phyloP scores from a whole-genome alignment of 2,797 vertebrate genomes.

The Mallotus villosus region DNA sequence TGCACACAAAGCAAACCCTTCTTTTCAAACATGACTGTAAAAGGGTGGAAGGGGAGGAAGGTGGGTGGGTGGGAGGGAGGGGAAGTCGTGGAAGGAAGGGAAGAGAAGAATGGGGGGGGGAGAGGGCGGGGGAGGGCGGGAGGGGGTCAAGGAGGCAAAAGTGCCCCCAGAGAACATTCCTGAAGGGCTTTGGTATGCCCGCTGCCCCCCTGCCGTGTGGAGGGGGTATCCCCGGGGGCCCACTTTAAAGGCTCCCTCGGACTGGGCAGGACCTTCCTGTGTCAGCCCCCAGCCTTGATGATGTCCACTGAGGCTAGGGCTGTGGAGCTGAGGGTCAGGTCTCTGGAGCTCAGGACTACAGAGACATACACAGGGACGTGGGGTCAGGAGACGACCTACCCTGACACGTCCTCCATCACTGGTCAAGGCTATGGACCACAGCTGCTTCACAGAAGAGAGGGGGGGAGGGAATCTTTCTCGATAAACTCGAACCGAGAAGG shows the following conservation, averaged over 20 bases:
- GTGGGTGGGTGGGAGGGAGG: too few relatives aligned
- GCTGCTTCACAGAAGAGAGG: slow-evolving; percentile 18
- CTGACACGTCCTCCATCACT: slow-evolving; percentile 11
- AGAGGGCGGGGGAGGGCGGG: slow-evolving; percentile 24
- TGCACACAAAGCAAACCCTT: slow-evolving; percentile 53
- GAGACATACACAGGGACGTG: slow-evolving; percentile 32
- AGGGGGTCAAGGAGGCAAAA: slow-evolving; percentile 4
- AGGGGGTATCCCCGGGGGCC: slow-evolving; percentile 18
- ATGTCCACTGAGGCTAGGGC: slow-evolving; percentile 12
- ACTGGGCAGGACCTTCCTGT: slow-evolving; percentile 26
- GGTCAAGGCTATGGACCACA: slow-evolving; percentile 4
- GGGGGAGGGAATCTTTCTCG: too few relatives aligned
- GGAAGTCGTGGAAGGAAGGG: neutral
- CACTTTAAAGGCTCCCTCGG: slow-evolving; percentile 14
- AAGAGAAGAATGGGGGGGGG: too few relatives aligned
- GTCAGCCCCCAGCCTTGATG: slow-evolving; percentile 18
- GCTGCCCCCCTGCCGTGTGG: slow-evolving; percentile 23
- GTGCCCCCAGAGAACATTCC: slow-evolving; percentile 22
- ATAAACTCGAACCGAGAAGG: too few relatives aligned
- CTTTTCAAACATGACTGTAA: slow-evolving; percentile 39
- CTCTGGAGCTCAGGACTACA: slow-evolving; percentile 22
- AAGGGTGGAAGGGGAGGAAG: slow-evolving; percentile 21
- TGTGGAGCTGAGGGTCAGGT: too few relatives aligned
- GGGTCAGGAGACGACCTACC: slow-evolving; percentile 12
- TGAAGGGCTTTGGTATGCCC: slow-evolving; percentile 25